Conservation (phyloP, 2,888 invertebrate genomes). For the Epinotia brunnichana region DNA sequence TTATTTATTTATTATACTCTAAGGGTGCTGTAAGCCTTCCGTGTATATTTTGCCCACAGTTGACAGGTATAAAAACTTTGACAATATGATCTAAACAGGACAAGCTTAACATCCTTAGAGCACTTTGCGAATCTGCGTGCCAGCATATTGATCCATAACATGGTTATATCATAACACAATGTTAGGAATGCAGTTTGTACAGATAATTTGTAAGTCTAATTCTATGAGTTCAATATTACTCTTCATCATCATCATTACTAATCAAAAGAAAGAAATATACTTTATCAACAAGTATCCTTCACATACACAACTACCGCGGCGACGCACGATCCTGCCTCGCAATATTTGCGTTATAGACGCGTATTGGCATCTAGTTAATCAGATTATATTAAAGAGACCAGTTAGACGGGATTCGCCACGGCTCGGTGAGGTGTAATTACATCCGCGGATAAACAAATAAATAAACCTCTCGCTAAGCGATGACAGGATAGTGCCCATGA, state of each 20-base stretch:
- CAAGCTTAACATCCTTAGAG: no score
- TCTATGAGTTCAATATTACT: neutral
- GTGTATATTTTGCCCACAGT: no score
- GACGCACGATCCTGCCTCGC: slow-evolving; percentile 25
- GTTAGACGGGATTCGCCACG: slow-evolving; percentile 64
- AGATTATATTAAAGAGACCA: slow-evolving; percentile 72
- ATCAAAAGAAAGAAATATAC: neutral
- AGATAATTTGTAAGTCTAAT: no score
- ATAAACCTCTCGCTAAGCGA: slow-evolving; percentile 66
- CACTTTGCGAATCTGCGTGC: no score
- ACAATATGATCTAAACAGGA: no score
- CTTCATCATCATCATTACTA: no score
- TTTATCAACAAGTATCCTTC: slow-evolving; percentile 13
- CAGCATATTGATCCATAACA: no score
- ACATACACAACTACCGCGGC: slow-evolving; percentile 1
- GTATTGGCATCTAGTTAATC: slow-evolving; percentile 69
- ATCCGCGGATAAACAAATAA: slow-evolving; percentile 71
- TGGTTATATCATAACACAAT: no score
- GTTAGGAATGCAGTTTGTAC: no score
- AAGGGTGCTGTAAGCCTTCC: no score
- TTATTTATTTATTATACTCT: no score
- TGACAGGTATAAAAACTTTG: no score
- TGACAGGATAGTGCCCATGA: slow-evolving; percentile 63
- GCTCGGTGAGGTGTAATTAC: slow-evolving; percentile 72
- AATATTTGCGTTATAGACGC: slow-evolving; percentile 41